Conservation (phyloP, 2,888 invertebrate species). For the Acleris holmiana region DNA sequence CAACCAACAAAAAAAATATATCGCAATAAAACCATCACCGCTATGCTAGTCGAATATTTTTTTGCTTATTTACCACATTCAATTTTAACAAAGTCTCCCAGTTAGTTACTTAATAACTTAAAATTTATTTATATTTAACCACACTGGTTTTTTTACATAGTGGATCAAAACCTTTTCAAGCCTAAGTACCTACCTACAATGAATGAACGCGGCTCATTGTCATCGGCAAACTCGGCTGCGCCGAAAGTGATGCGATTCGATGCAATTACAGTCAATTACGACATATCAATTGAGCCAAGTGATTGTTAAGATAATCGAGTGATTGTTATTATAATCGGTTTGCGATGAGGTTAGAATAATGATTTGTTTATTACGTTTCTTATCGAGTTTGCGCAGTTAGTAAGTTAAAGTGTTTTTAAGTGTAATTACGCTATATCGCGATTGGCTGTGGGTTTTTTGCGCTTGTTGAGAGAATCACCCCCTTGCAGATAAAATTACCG, state of each 20-base stretch:
- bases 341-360: conserved; percentile 40
- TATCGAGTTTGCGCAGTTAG: conserved; percentile 3
- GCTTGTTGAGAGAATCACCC: too few relatives aligned
- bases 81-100: too few relatives aligned
- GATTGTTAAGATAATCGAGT: conserved; percentile 45
- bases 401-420: conserved; percentile 2
- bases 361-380: conserved; percentile 16
- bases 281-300: conserved; percentile 47
- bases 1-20: too few relatives aligned
- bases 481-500: too few relatives aligned
- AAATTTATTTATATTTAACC: neutral
- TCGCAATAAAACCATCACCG: too few relatives aligned
- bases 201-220: conserved; percentile 58
- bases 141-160: neutral
- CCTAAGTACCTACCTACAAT: conserved; percentile 53
- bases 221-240: conserved; percentile 62
- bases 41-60: too few relatives aligned
- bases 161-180: conserved; percentile 43
- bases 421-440: neutral
- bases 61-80: too few relatives aligned
- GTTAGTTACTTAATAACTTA: too few relatives aligned
- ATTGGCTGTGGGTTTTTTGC: too few relatives aligned
- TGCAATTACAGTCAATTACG: conserved; percentile 43
- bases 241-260: conserved; percentile 33
- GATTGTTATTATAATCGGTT: conserved; percentile 43